A percentile compares a stretch with the other conserved stretches of the same genome.
Conservation (phyloP, 2,797 vertebrate genomes). For the Spea hammondii region DNA sequence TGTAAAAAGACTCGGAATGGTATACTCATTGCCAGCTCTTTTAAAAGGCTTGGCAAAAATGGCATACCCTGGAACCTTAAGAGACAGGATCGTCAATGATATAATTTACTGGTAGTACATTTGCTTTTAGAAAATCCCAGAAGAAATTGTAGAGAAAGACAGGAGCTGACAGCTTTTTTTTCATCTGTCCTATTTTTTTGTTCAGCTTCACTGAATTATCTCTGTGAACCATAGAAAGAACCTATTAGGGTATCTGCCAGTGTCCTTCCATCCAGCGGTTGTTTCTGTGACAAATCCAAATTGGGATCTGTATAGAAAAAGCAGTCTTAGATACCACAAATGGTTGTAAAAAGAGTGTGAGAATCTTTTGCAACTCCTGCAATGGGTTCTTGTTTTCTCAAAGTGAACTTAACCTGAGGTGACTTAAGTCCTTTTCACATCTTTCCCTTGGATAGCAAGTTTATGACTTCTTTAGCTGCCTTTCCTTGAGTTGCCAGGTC, state of each 20-base stretch:
- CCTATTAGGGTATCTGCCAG: constrained; percentile 39
- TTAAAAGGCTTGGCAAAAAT: constrained; percentile 6
- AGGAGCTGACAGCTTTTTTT: constrained; percentile 41
- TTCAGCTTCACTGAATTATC: constrained; percentile 32
- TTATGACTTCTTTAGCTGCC: constrained; percentile 27
- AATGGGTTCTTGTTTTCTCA: constrained; percentile 2
- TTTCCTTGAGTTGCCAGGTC: not conserved
- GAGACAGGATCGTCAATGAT: constrained; percentile 49
- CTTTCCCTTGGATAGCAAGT: not conserved
- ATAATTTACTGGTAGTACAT: constrained; percentile 52
- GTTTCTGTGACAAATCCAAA: constrained; percentile 26
- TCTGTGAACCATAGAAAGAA: constrained; percentile 23
- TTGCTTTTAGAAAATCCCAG: constrained; percentile 44
- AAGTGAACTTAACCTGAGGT: constrained; percentile 23
- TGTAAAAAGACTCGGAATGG: not conserved
- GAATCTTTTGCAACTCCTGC: constrained; percentile 18
- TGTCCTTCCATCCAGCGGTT: constrained; percentile 43
- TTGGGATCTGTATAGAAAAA: not conserved
- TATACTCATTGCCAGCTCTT: constrained; percentile 47
- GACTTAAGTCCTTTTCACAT: constrained; percentile 21
- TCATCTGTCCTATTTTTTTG: constrained; percentile 44
- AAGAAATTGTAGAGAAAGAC: constrained; percentile 15
- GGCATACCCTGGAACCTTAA: constrained; percentile 53
- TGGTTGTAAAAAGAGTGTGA: not conserved
- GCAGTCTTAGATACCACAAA: constrained; percentile 18